Conservation (phyloP, 2,797 vertebrate genomes). For the Amblyopsis hoosieri region DNA sequence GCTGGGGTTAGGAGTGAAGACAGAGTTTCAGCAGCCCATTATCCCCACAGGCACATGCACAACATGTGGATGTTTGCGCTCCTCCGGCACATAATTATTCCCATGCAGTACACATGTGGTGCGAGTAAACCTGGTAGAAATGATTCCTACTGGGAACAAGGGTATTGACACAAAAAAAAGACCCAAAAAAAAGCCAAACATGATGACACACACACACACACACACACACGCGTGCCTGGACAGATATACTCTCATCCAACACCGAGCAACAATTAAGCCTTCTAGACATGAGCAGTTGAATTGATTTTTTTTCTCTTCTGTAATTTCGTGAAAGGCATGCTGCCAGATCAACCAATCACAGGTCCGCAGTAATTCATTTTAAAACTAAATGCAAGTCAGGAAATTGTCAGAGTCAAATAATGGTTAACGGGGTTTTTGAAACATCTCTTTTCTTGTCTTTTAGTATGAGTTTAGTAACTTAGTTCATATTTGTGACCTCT, state of each 20-base stretch:
- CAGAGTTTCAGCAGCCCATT: slow-evolving; percentile 56
- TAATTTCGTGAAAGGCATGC: slow-evolving; percentile 57
- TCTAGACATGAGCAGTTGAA: slow-evolving; percentile 53
- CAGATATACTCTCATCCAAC: slow-evolving; percentile 11
- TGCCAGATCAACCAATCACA: slow-evolving; percentile 41
- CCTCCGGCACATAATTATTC: slow-evolving; percentile 52
- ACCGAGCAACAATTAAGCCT: slow-evolving; percentile 42
- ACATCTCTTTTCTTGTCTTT: slow-evolving; percentile 27
- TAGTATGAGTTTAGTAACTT: slow-evolving; percentile 34
- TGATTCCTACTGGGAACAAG: slow-evolving; percentile 27
- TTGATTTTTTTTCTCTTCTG: slow-evolving; percentile 50
- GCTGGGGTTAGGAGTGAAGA: slow-evolving; percentile 49
- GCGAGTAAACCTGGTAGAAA: slow-evolving; percentile 42
- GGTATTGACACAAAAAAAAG: slow-evolving; percentile 10
- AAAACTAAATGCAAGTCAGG: slow-evolving; percentile 23
- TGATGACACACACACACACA: slow-evolving; percentile 9
- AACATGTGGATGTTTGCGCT: slow-evolving; percentile 38
- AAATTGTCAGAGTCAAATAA: slow-evolving; percentile 24
- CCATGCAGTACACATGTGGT: slow-evolving; percentile 38
- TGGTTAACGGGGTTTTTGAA: slow-evolving; percentile 38
- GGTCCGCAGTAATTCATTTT: slow-evolving; percentile 21
- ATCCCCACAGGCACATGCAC: slow-evolving; percentile 44
- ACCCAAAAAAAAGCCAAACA: neutral
- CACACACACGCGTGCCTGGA: slow-evolving; percentile 5
- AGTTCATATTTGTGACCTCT: slow-evolving; percentile 46